These are phyloP conservation scores for Cuniculus paca DNA, from an alignment of 2,797 vertebrate species.

Conservation along the genomic window DNA sequence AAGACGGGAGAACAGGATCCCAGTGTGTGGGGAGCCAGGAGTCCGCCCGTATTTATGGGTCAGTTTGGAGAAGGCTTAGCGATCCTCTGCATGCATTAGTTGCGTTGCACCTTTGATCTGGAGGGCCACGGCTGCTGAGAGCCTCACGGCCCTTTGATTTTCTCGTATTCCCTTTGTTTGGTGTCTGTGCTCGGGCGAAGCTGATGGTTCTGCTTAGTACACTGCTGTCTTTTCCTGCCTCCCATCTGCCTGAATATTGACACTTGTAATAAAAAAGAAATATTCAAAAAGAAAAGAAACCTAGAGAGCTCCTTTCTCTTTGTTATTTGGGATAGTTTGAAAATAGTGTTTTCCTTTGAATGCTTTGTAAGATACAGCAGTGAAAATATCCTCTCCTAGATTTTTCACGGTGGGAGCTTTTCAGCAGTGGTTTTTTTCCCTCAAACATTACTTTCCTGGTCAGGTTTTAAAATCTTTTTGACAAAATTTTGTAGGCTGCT, in stretches of 20 bases:
- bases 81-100: no score
- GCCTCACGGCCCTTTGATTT: not conserved
- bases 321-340: not conserved
- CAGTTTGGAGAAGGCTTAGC: not conserved
- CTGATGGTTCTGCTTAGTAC: fast-evolving
- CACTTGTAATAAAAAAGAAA: not conserved
- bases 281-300: not conserved
- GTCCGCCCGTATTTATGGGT: not conserved
- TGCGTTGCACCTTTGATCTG: fast-evolving
- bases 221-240: not conserved
- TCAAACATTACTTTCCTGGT: no score
- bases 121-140: fast-evolving
- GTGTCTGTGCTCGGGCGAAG: not conserved
- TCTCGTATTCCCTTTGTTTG: not conserved
- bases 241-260: not conserved
- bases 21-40: not conserved
- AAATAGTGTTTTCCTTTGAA: no score
- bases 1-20: not conserved
- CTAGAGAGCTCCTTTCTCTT: not conserved
- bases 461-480: no score
- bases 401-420: no score
- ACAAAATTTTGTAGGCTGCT: no score
- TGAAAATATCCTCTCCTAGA: no score
- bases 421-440: no score
- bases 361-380: no score